Percentiles rank a stretch among this genome's conserved stretches.
Evolutionary conservation across 2,888 invertebrate genomes (phyloP).

Genomic region (Metacarcinus magister): DNA sequence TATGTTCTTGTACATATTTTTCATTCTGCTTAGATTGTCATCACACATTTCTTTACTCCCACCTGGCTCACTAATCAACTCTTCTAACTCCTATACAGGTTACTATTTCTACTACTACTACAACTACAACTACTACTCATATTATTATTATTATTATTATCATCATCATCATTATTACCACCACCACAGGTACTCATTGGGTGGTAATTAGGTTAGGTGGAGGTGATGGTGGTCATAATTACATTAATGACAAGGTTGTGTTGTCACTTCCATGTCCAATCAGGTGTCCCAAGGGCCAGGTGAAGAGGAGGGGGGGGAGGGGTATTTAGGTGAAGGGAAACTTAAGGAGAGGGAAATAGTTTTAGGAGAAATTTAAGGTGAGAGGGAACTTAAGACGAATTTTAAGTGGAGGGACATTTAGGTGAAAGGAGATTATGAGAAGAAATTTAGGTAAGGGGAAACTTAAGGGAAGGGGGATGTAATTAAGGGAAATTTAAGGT

Average conservation of each 20-base stretch:
- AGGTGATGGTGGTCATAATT: background rate
- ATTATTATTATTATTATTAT: background rate
- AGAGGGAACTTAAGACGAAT: background rate
- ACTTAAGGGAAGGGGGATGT: background rate
- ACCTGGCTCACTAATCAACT: background rate
- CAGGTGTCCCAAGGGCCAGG: background rate
- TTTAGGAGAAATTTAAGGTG: background rate
- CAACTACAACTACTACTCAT: background rate
- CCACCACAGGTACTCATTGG: background rate
- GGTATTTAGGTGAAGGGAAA: no score
- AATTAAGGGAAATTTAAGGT: background rate
- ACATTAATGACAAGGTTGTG: background rate
- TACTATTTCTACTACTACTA: background rate
- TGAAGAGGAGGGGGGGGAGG: background rate
- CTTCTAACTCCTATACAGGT: no score
- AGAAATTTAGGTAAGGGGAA: background rate
- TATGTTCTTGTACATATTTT: no score
- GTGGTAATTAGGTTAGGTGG: background rate
- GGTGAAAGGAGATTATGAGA: no score
- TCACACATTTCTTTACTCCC: background rate
- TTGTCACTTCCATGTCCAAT: slow-evolving; percentile 28
- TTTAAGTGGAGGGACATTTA: no score
- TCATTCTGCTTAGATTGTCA: no score
- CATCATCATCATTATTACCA: background rate
- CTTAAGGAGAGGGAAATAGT: background rate